Evolutionary conservation across 2,888 invertebrate species (phyloP), one percentile per base, ranked within the genome.

Genomic region (Zaprionus lineosus): DNA sequence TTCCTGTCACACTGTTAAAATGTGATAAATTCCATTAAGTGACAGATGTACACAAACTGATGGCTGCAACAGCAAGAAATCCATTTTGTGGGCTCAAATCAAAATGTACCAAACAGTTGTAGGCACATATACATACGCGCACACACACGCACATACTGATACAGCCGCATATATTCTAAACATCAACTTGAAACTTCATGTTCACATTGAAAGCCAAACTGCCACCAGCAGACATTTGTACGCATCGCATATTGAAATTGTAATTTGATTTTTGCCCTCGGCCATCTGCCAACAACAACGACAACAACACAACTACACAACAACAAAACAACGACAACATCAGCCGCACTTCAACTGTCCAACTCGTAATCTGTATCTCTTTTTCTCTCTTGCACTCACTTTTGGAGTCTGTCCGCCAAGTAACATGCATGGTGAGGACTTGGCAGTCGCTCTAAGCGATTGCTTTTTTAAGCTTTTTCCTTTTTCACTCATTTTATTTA

Each of bases 11-110:
- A 71, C 82, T 74, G 78, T 78, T 78, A 84, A 78, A 78, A 78
- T 78, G 78, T 78, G 84, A 78, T 78, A 78, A 84, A 78, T 84
- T 78, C 84, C 78, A 78, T 84, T 78, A 78, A 82, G 84, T 78
- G 84, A 77, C 82, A 78, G 78, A 37, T 51, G 34, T 28, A 50
- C 33, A 56, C 50, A 39, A 31, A n/a, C 41, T 16, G 37, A 28
- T 12, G 36, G 56, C 29, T 37, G 55, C 70, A 70, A 41, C 29
- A 47, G 63, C 79, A 62, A 78, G 75, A 79, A 74, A 77, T 77
- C 78, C 71, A 79, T 82, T 78, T 84, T 67, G 79, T 74, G 68
- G 64, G 62, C 60, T 64, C 67, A 74, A 84, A 81, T 77, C 84
- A 81, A 81, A 75, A 76, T 68, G 48, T 57, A 60, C 33, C 59